Base-by-base conservation (phyloP, 2,888 invertebrate genomes). In the Vesta saturnalis region DNA sequence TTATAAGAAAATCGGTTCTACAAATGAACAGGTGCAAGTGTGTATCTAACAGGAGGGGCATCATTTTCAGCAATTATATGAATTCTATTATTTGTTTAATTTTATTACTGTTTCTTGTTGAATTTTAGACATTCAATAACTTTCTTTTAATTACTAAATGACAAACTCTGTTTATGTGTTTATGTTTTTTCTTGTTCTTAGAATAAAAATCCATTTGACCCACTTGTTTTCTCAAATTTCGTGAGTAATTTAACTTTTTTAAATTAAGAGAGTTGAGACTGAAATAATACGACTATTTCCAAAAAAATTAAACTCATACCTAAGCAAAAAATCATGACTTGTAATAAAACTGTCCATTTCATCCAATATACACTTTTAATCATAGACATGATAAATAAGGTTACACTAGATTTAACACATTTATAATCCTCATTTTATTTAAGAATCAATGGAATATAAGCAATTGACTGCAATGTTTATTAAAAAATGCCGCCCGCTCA, bases 171-270 rank as follows among this genome's bases (percentile, higher is more conserved):
- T n/a, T n/a, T n/a, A n/a, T n/a, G n/a, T n/a, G n/a, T n/a, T n/a
- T n/a, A n/a, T n/a, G n/a, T n/a, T n/a, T n/a, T n/a, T n/a, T n/a
- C n/a, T n/a, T n/a, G n/a, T n/a, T n/a, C n/a, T n/a, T n/a, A n/a
- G n/a, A n/a, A n/a, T n/a, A n/a, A n/a, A n/a, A n/a, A n/a, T n/a
- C 18, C 52, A 39, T 52, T 19, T 64, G 52, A 58, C 58, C 64
- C 47, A 58, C 64, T 57, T 63, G 55, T 56, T 57, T 58, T 47
- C 23, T 35, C 58, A 64, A 64, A 58, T 64, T 58, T 58, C 58
- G 16, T 52, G 19, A 35, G 64, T 55, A 58, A 57, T 58, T 52
- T 64, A 64, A 64, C 49, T 64, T 64, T 64, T 52, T 19, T 47
- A 4, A 35, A 49, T 56, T 16, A 23, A 57, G 30, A 39, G 49